Base-by-base conservation (phyloP, 92 coral and sea anemone genomes). In the Epizoanthus rinbou region DNA sequence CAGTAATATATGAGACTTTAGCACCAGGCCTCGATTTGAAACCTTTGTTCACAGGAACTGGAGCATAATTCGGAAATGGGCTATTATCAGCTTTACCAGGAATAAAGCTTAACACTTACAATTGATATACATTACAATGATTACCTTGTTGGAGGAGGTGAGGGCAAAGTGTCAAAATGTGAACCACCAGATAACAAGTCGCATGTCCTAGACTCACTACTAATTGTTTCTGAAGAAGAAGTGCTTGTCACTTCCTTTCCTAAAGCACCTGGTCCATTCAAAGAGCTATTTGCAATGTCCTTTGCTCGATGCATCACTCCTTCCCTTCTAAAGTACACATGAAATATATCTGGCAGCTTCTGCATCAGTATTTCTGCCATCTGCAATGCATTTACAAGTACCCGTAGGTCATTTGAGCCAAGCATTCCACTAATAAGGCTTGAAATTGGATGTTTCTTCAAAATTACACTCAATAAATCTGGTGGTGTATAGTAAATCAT, bases 301-400 rank as follows among this genome's bases (percentile, higher is more conserved):
- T 93, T 87, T 37, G 94, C 95, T 85, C 91, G 94, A 69, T 97
- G 99, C 99, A 97, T 97, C 37, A 97, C 99, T 25, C 99, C 99
- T 53, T 97, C 99, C 28, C 99, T 91, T 45, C 99, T 88, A 86
- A 97, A 97, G 60, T 92, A 95, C 74, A 97, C 98, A 72, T 97
- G 99, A 69, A 82, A 97, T 39, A 92, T 86, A 69, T 94, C 99
- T 15, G 99, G 99, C 79, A 97, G 78, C 78, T 97, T 97, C 75
- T 97, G 95, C 99, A 97, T 97, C 56, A 97, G 87, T 76, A 97
- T 97, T 45, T 97, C 97, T 64, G 99, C 98, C 93, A 97, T 91
- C 85, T 97, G 99, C 47, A 97, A 88, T 19, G 99, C 99, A 83
- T 97, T 97, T 47, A 95, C 97, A 31, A 97, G 91, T 50, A 92